A percentile compares a stretch with the other conserved stretches of the same genome.
These are phyloP conservation scores for Distichodus sexfasciatus DNA, from an alignment of 2,797 vertebrate species.

Conservation along the genomic window DNA sequence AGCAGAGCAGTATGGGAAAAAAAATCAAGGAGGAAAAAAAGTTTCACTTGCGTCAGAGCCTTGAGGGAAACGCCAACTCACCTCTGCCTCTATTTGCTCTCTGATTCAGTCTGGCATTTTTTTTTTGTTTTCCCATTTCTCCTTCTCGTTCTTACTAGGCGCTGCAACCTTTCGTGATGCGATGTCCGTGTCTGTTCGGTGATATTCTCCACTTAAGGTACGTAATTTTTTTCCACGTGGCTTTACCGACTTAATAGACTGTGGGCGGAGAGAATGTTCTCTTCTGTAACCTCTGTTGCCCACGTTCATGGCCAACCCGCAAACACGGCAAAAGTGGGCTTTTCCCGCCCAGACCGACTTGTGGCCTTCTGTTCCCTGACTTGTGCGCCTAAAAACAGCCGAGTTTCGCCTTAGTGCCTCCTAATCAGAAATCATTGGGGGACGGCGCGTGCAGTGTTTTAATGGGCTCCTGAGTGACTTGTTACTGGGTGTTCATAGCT, in stretches of 20 bases:
- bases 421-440: conserved; percentile 50
- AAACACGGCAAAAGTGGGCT: too few species aligned
- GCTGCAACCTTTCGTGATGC: too few species aligned
- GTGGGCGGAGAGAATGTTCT: too few species aligned
- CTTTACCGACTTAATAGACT: too few species aligned
- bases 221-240: too few species aligned
- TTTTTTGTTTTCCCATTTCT: conserved; percentile 4
- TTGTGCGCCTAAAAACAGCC: too few species aligned
- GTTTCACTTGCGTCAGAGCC: not conserved
- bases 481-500: conserved; percentile 72
- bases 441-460: conserved; percentile 65
- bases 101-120: not conserved
- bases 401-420: conserved; percentile 56
- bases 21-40: not conserved
- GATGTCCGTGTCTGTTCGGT: too few species aligned
- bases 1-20: not conserved
- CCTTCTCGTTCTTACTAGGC: too few species aligned
- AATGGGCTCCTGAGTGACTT: conserved; percentile 75
- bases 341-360: not conserved
- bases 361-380: too few species aligned
- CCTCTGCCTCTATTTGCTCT: not conserved
- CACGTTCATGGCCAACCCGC: too few species aligned
- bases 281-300: too few species aligned
- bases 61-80: not conserved
- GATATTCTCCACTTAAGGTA: too few species aligned